Evolutionary conservation across 2,888 invertebrate species (phyloP), one percentile per base, ranked within the genome.

Genomic region (Ecliptopera silaceata): DNA sequence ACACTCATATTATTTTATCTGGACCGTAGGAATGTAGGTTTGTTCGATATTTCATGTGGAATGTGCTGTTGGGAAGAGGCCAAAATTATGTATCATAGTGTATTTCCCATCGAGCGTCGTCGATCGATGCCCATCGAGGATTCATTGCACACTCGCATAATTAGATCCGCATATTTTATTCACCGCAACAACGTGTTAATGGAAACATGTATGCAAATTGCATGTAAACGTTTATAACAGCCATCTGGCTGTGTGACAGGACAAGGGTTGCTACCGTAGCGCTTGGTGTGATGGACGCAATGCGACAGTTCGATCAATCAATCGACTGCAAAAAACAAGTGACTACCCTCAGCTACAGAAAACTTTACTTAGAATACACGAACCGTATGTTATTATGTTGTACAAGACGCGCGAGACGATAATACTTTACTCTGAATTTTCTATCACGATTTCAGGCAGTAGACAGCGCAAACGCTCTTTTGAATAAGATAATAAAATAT

Each of bases 141-240:
- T 59, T 45, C 58, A 43, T 34, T 47, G 42, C 47, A 50, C 51
- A 46, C 12, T 26, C 36, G 46, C 50, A 43, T 56, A 59, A 61
- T 65, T 59, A 61, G 51, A 58, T 61, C 48, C 62, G 61, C 63
- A 63, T 66, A 63, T 64, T 63, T 63, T 59, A 66, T 66, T 61
- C 61, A 64, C 49, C 49, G 64, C 63, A 64, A 63, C 63, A 61
- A 62, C 49, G 61, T 59, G 61, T 44, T 54, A 57, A 64, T 56
- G 54, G 59, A 56, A 53, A 51, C 61, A 55, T 56, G 55, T 38
- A 63, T 66, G 66, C 61, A 66, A 66, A 66, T 64, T 61, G 59
- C 50, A 55, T 56, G 57, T 59, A 64, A 64, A 60, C 59, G 59
- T 60, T 64, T 63, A 48, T 51, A 49, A 58, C 59, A 47, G 56